Percentiles rank a stretch among this genome's conserved stretches.
Evolutionary conservation across 30 jellyfish, hydroid and myxozoan genomes (phyloP).

Genomic region (Hydractinia symbiolongicarpus): DNA sequence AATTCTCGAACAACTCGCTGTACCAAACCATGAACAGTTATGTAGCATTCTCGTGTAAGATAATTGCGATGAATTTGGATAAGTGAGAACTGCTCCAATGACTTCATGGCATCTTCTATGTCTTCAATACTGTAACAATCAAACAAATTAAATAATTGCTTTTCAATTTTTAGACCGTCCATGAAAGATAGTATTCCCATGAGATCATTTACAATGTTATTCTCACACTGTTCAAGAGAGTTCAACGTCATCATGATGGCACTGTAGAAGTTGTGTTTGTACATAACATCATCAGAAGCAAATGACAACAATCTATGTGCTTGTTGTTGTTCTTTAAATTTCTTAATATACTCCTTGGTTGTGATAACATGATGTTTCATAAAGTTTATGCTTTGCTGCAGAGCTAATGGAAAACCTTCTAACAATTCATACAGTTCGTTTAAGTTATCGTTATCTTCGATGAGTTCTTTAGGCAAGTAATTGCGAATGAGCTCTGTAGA

Average conservation of each 20-base stretch:
- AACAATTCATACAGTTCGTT: slow-evolving; percentile 24
- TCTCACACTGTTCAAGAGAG: slow-evolving; percentile 6
- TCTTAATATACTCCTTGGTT: slow-evolving; percentile 22
- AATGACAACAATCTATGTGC: neutral
- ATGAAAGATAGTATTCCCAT: neutral
- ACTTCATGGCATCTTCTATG: neutral
- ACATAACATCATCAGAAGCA: slow-evolving; percentile 14
- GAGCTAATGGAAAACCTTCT: slow-evolving; percentile 49
- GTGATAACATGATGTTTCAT: neutral
- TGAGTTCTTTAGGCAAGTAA: neutral
- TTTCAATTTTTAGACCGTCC: neutral
- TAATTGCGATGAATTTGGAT: slow-evolving; percentile 8
- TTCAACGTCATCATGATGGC: slow-evolving; percentile 47
- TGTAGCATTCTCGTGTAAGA: neutral
- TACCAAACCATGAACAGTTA: neutral
- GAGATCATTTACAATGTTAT: neutral
- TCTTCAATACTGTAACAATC: neutral
- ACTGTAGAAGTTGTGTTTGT: slow-evolving; percentile 30
- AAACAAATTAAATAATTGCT: neutral
- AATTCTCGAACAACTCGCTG: neutral
- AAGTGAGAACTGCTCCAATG: neutral
- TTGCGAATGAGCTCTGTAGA: slow-evolving; percentile 29
- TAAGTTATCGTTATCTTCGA: slow-evolving; percentile 25
- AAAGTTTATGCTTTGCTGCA: slow-evolving; percentile 42
- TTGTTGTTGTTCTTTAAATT: neutral